Conservation (phyloP, 2,888 invertebrate genomes). For the Acronicta aceris region DNA sequence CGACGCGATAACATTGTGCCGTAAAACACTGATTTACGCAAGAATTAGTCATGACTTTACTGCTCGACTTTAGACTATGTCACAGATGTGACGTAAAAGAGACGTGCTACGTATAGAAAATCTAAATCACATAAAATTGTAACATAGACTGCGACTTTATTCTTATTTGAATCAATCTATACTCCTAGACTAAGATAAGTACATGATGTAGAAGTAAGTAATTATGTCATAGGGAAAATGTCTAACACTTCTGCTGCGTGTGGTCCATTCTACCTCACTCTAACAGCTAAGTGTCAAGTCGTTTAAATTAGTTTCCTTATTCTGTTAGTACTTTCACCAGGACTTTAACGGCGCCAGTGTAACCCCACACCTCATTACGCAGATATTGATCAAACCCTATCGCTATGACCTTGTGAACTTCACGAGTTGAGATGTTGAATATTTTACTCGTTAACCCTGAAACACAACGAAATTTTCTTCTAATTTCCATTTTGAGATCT, state of each 20-base stretch:
- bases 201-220: conserved; percentile 19
- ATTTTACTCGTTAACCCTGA: conserved; percentile 67
- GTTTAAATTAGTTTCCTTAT: conserved; percentile 79
- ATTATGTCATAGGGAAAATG: conserved; percentile 35
- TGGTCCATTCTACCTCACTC: conserved; percentile 64
- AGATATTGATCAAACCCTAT: conserved; percentile 79
- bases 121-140: conserved; percentile 35
- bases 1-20: conserved; percentile 68
- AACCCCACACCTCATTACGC: conserved; percentile 76
- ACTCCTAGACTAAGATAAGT: background rate
- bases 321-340: conserved; percentile 69
- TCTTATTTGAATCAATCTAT: conserved; percentile 22
- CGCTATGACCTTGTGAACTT: conserved; percentile 73
- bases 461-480: conserved; percentile 39
- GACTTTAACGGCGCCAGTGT: conserved; percentile 77
- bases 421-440: conserved; percentile 68
- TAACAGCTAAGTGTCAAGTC: conserved; percentile 64
- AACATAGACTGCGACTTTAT: conserved; percentile 16
- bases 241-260: conserved; percentile 56
- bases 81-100: conserved; percentile 48
- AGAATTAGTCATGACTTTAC: conserved; percentile 68
- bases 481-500: conserved; percentile 33
- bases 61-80: conserved; percentile 49
- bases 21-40: conserved; percentile 71
- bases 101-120: conserved; percentile 24